phyloP scores from a whole-genome alignment of 2,797 vertebrate species.

The Microcaecilia unicolor region DNA sequence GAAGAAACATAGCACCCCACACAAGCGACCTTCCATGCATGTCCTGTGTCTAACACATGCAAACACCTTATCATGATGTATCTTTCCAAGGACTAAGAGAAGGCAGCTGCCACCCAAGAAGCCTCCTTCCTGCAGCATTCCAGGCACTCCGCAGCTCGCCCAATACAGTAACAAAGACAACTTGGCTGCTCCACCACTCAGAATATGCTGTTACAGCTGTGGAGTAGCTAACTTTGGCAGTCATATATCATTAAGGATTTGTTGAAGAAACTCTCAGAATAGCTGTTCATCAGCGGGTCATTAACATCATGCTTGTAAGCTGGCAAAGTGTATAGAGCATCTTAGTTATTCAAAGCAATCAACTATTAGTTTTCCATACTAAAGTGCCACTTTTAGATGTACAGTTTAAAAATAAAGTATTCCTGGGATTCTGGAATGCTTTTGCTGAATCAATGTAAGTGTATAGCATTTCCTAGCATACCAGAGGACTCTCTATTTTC shows the following conservation, averaged over 20 bases:
- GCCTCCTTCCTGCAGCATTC: slow-evolving; percentile 33
- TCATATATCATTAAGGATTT: slow-evolving; percentile 39
- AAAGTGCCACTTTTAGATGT: neutral
- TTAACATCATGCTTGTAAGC: neutral
- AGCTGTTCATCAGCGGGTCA: slow-evolving; percentile 16
- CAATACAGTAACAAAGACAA: slow-evolving; percentile 42
- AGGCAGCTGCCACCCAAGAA: slow-evolving; percentile 43
- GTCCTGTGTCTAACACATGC: slow-evolving; percentile 18
- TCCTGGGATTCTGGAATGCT: neutral
- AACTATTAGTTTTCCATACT: rapidly evolving
- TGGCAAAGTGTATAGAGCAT: neutral
- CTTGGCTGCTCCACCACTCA: slow-evolving; percentile 22
- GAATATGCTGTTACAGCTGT: slow-evolving; percentile 52
- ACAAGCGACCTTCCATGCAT: slow-evolving; percentile 8
- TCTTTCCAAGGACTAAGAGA: no score
- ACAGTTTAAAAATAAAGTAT: neutral
- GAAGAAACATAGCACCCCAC: slow-evolving; percentile 6
- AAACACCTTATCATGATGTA: slow-evolving; percentile 31
- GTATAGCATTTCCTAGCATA: neutral
- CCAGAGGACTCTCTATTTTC: neutral
- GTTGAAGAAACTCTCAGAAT: slow-evolving; percentile 37
- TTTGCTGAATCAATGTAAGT: neutral
- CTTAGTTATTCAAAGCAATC: neutral
- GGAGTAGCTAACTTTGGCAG: slow-evolving; percentile 49
- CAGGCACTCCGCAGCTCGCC: slow-evolving; percentile 25